Evolutionary conservation across 23 tunicate species (phyloP).

Genomic region (Diplosoma virens): DNA sequence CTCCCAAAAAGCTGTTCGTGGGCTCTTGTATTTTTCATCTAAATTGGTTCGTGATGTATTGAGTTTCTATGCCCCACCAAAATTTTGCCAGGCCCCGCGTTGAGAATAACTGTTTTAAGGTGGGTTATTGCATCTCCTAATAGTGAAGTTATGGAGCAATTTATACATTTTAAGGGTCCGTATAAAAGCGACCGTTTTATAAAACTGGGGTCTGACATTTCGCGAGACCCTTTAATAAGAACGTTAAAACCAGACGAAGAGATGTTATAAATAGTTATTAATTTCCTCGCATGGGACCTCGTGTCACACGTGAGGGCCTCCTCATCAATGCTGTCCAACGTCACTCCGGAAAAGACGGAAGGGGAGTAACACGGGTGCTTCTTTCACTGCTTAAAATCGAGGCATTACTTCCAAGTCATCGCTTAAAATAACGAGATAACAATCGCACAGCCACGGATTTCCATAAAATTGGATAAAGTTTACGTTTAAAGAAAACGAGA

Average conservation of each 20-base stretch:
- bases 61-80: too few relatives aligned
- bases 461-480: conserved; percentile 17
- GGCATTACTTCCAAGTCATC: conserved; percentile 35
- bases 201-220: conserved; percentile 42
- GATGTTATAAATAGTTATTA: neutral
- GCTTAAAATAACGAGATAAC: conserved; percentile 55
- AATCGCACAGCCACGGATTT: conserved; percentile 88
- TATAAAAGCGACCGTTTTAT: conserved; percentile 43
- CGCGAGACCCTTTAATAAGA: conserved; percentile 26
- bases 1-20: too few relatives aligned
- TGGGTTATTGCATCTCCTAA: too few relatives aligned
- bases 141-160: conserved; percentile 76
- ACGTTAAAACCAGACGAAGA: neutral
- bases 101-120: too few relatives aligned
- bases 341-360: conserved; percentile 45
- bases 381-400: conserved; percentile 44
- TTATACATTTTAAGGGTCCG: conserved; percentile 56
- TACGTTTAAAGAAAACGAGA: conserved; percentile 31
- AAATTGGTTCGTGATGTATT: too few relatives aligned
- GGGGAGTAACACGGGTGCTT: conserved; percentile 58
- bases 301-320: conserved; percentile 55
- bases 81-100: too few relatives aligned
- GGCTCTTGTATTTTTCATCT: too few relatives aligned
- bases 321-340: conserved; percentile 48
- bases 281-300: neutral